These are phyloP conservation scores for Semaprochilodus insignis DNA, from an alignment of 2,797 vertebrate species.

Conservation along the genomic window DNA sequence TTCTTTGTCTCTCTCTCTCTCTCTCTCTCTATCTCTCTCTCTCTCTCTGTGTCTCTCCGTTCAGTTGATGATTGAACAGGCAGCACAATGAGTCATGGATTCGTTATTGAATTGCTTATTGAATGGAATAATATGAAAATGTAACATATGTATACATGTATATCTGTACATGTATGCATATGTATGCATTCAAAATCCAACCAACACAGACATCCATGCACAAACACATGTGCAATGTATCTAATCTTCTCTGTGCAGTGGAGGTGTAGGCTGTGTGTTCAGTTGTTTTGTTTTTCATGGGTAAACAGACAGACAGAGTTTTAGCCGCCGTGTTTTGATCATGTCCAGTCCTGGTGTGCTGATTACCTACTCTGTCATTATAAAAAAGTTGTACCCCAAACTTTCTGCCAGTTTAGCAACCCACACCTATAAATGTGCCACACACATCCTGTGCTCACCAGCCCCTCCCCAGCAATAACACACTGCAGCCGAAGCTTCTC, in stretches of 20 bases:
- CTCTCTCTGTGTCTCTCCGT: too few species aligned
- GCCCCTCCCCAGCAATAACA: too few species aligned
- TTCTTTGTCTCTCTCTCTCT: not conserved
- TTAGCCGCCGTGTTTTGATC: not conserved
- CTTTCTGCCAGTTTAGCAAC: not conserved
- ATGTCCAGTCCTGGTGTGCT: not conserved
- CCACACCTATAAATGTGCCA: conserved; percentile 4
- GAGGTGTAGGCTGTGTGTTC: not conserved
- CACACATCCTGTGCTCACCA: not conserved
- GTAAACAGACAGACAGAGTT: not conserved
- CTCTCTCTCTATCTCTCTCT: not conserved
- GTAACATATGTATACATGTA: too few species aligned
- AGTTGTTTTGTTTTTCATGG: not conserved
- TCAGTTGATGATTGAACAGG: too few species aligned
- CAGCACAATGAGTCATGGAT: too few species aligned
- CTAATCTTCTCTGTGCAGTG: not conserved
- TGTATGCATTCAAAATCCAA: not conserved
- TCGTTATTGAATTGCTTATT: too few species aligned
- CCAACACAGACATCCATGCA: not conserved
- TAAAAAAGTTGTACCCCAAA: not conserved
- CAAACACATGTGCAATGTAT: not conserved
- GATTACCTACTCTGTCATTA: conserved; percentile 9
- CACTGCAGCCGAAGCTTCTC: not conserved
- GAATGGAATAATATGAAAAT: too few species aligned
- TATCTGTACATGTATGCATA: too few species aligned